phyloP scores from a whole-genome alignment of 2,888 invertebrate genomes.

The Tipula vernalis region DNA sequence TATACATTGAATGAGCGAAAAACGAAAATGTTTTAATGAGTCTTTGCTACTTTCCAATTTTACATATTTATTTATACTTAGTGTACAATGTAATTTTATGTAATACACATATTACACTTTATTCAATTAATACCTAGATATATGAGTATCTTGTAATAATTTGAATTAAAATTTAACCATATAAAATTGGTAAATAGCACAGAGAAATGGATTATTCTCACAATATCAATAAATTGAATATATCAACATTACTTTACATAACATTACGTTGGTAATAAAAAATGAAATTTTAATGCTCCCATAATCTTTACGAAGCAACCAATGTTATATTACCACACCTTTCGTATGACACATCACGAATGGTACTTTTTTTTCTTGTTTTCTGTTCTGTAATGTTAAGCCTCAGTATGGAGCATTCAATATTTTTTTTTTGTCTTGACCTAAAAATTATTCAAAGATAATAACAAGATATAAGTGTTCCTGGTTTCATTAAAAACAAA shows the following conservation, averaged over 20 bases:
- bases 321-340: not conserved
- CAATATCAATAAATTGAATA: not conserved
- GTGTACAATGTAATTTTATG: not conserved
- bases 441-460: not conserved
- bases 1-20: not conserved
- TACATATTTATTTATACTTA: not conserved
- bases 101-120: not conserved
- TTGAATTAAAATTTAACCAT: not conserved
- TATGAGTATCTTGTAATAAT: not conserved
- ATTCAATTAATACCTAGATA: not conserved
- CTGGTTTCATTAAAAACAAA: not conserved
- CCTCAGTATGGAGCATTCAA: not conserved
- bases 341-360: conserved; percentile 9
- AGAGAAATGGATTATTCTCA: not conserved
- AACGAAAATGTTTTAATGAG: not conserved
- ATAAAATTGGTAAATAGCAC: not conserved
- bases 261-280: not conserved
- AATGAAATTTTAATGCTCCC: not conserved
- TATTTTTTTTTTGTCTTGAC: not conserved
- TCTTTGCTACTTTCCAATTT: not conserved
- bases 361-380: not conserved
- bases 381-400: not conserved
- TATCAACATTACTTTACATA: not conserved
- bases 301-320: not conserved
- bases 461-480: not conserved